Base-by-base conservation (phyloP, 2,888 invertebrate species). In the Drosophila prostipennis region DNA sequence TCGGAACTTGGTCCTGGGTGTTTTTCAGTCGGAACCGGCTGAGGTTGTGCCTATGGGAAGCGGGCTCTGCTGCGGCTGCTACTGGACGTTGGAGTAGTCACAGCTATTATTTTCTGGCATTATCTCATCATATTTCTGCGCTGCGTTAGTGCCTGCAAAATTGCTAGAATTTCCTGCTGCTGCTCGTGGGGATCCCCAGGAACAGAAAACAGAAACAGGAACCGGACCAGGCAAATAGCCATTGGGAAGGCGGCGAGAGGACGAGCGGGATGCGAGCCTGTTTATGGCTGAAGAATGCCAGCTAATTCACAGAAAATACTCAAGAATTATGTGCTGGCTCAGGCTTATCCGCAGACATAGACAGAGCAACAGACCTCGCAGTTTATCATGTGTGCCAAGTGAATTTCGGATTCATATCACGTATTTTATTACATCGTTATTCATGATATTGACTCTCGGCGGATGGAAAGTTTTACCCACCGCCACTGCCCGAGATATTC, bases 391-490 rank as follows among this genome's bases (percentile, higher is more conserved):
- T 68, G 68, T 58, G 68, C 32, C 53, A 43, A 32, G 13, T 8
- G 45, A 61, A 37, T 67, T 86, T 81, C 64, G 73, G 23, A 86
- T 85, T 84, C 85, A 82, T 82, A 84, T 84, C 85, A 85, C 85
- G 85, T 85, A 85, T 84, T 85, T 85, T 85, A 85, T 85, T 85
- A 86, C 86, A 83, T 86, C 86, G 84, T 86, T 80, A 84, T 85
- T 82, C 82, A 82, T 84, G 86, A 78, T 80, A 80, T 84, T 76
- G 77, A 68, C 72, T 48, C 42, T 49, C 39, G 45, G 56, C 54
- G 34, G 45, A 46, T 53, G 61, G 32, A 65, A 52, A 46, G 78
- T 76, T 74, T 82, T 69, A 58, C 49, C 64, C 71, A 69, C 59
- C 64, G n/a, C n/a, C n/a, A n/a, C n/a, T n/a, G 52, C 53, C 54